These are phyloP conservation scores for Drosophila auraria DNA, from an alignment of 1,140 invertebrate species.

Conservation along the genomic window DNA sequence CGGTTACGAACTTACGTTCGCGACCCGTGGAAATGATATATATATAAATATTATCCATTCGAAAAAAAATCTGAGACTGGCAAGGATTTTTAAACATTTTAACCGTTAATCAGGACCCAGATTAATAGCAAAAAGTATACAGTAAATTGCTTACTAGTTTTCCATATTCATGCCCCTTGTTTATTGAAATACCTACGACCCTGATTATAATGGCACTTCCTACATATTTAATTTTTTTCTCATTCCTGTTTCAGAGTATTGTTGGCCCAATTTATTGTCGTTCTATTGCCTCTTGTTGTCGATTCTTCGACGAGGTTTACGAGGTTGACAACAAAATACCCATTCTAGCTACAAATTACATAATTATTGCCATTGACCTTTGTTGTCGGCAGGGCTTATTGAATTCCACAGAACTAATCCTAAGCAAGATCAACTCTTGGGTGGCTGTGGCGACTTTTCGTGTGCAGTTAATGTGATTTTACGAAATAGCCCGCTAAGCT, in stretches of 20 bases:
- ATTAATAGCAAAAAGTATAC: not conserved
- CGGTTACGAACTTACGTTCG: too few relatives aligned
- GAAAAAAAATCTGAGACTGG: too few relatives aligned
- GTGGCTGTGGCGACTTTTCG: slow-evolving; percentile 46
- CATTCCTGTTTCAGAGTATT: slow-evolving; percentile 50
- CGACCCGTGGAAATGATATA: too few relatives aligned
- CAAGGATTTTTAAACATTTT: not conserved
- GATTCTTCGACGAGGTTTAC: not conserved
- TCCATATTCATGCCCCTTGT: not conserved
- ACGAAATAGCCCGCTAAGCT: slow-evolving; percentile 29
- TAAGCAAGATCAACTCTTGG: slow-evolving; percentile 36
- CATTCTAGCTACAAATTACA: slow-evolving; percentile 71
- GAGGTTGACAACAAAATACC: slow-evolving; percentile 55
- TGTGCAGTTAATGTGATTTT: slow-evolving; percentile 36
- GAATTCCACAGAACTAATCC: slow-evolving; percentile 34
- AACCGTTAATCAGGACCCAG: not conserved
- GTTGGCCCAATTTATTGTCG: slow-evolving; percentile 68
- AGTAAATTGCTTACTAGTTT: not conserved
- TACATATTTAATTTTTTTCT: slow-evolving; percentile 50
- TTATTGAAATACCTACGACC: not conserved
- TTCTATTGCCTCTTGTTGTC: slow-evolving; percentile 50
- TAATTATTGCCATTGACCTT: slow-evolving; percentile 68
- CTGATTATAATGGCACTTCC: slow-evolving; percentile 5
- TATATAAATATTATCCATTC: too few relatives aligned
- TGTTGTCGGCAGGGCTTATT: slow-evolving; percentile 48